Percentiles rank a stretch among this genome's conserved stretches.
Evolutionary conservation across 2,797 vertebrate genomes (phyloP).

Genomic region (Onychomys torridus): DNA sequence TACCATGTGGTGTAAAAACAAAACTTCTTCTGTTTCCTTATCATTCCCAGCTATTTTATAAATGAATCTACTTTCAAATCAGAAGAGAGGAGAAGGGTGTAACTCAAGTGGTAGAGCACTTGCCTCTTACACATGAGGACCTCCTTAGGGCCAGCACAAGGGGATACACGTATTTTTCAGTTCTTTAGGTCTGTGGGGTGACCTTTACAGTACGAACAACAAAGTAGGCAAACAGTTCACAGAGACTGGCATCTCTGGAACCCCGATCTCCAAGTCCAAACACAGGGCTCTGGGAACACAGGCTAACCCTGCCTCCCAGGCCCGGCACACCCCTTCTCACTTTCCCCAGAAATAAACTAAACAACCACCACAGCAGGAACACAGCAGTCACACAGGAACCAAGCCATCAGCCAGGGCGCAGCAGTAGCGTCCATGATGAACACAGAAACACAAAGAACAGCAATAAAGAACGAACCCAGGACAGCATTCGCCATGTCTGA

Average conservation of each 20-base stretch:
- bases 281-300: background rate
- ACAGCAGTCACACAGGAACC: background rate
- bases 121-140: background rate
- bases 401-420: conserved; percentile 41
- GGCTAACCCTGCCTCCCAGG: background rate
- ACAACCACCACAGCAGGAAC: conserved; percentile 18
- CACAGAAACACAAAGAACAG: conserved; percentile 13
- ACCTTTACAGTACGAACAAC: background rate
- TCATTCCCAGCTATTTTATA: background rate
- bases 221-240: background rate
- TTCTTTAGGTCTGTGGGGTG: background rate
- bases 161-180: background rate
- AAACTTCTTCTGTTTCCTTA: background rate
- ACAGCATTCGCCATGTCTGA: background rate
- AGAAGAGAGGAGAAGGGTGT: background rate
- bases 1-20: background rate
- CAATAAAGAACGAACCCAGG: conserved; percentile 15
- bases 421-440: background rate
- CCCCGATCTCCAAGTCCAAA: background rate
- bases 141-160: background rate
- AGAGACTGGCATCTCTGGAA: background rate
- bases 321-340: background rate
- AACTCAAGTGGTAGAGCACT: background rate
- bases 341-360: conserved; percentile 42
- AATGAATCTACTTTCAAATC: conserved; percentile 27